Evolutionary conservation across 92 coral and sea anemone genomes (phyloP).

Genomic region (Metridium senile): DNA sequence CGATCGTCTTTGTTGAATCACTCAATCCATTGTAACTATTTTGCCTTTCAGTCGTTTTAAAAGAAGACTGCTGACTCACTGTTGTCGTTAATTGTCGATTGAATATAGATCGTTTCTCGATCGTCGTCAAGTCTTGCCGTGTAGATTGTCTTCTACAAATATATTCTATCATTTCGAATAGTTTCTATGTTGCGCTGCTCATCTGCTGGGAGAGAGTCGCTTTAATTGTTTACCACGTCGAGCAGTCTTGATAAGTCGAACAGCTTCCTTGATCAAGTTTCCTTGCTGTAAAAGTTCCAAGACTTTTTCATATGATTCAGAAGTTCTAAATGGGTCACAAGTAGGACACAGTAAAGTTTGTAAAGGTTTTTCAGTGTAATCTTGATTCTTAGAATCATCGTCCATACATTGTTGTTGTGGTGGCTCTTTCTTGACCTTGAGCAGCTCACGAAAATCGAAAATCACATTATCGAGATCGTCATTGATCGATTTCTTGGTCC

Average conservation of each 20-base stretch:
- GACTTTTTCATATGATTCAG: constrained; percentile 70
- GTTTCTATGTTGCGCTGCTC: background rate
- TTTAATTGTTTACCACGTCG: constrained; percentile 77
- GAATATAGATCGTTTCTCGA: background rate
- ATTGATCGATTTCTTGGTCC: constrained; percentile 59
- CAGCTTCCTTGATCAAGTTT: constrained; percentile 83
- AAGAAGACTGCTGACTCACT: background rate
- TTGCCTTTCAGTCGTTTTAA: too few relatives aligned
- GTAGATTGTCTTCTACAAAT: too few relatives aligned
- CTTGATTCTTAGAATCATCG: constrained; percentile 15
- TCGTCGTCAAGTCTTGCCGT: background rate
- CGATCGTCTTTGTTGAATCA: background rate
- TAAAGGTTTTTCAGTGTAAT: constrained; percentile 39
- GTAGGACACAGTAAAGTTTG: constrained; percentile 79
- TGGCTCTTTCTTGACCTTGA: constrained; percentile 67
- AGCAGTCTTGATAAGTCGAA: constrained; percentile 63
- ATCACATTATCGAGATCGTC: constrained; percentile 77
- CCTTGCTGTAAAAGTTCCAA: constrained; percentile 80
- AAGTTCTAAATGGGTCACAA: constrained; percentile 78
- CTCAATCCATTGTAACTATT: background rate
- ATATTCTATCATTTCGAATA: background rate
- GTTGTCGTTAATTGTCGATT: too few relatives aligned
- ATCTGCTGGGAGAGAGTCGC: constrained; percentile 76
- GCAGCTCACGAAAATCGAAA: constrained; percentile 81
- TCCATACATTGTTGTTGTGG: constrained; percentile 33